Evolutionary conservation across 35 echinoderm and acorn worm genomes (phyloP), one percentile per base, ranked within the genome.

Genomic region (Lytechinus variegatus): DNA sequence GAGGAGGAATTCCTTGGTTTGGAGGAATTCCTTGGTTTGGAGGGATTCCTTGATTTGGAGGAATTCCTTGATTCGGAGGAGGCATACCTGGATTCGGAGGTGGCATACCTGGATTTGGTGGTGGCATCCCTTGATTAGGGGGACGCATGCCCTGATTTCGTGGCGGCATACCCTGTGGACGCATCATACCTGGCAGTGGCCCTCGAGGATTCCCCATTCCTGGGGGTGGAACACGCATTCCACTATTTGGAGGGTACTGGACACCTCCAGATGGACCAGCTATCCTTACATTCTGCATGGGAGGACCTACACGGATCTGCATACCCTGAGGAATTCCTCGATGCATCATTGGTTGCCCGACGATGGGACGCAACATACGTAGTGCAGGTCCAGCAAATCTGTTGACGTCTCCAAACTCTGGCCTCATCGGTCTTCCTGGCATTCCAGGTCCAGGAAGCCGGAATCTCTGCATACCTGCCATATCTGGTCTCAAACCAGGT

Each of bases 271-370:
- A 54, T 19, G 96, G 96, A 61, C 96, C 96, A 13, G 94, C 94
- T 28, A 96, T 44, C 95, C 96, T 95, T 54, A 96, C 95, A 96
- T 96, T 61, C 88, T 95, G 58, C 89, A 96, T 94, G 9, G 88
- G 92, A 21, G 92, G 92, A 93, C 29, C 53, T 55, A 93, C 53
- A 57, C 92, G 92, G 54, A 93, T 93, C 28, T 44, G 88, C 92
- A 93, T 93, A 10, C 96, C 96, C 4, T 96, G 97, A 5, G 92
- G 93, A 53, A 98, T 96, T 54, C 96, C 96, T 90, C 94, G 96
- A 5, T 94, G 96, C 79, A 98, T 90, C 95, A 98, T n/a, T 5
- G 95, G 95, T 91, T 97, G 97, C 27, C 95, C 94, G 10, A 98
- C 28, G 28, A 96, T 87, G 27, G 97, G 97, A 55, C 96, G 92